Percentiles rank a stretch among this genome's conserved stretches.
phyloP scores from a whole-genome alignment of 2,797 vertebrate genomes.

The Sebastes minor region DNA sequence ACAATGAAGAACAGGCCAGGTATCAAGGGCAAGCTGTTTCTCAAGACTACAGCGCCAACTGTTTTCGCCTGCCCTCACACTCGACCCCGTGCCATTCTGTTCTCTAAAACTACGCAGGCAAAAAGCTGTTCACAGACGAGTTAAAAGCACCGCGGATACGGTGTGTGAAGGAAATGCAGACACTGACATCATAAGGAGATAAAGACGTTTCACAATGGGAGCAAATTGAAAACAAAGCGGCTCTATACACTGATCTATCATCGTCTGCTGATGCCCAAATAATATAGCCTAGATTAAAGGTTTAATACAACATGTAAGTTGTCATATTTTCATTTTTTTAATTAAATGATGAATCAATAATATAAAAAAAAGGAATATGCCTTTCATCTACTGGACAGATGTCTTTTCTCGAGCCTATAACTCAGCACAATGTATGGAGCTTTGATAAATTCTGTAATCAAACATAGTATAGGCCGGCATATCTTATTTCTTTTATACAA shows the following conservation, averaged over 20 bases:
- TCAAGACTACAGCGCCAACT: constrained; percentile 76
- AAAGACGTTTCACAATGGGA: background rate
- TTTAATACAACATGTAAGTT: background rate
- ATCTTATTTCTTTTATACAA: background rate
- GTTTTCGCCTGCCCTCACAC: constrained; percentile 78
- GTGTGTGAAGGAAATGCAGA: constrained; percentile 3
- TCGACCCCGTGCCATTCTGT: constrained; percentile 58
- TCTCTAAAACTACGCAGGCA: constrained; percentile 28
- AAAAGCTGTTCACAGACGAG: constrained; percentile 31
- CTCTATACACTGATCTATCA: background rate
- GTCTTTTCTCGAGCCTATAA: constrained; percentile 21
- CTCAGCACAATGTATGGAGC: background rate
- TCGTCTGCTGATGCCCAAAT: background rate
- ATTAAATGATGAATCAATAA: constrained; percentile 14
- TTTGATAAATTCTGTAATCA: constrained; percentile 49
- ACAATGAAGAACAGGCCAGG: constrained; percentile 77
- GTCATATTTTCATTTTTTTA: constrained; percentile 15
- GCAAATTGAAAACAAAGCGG: constrained; percentile 26
- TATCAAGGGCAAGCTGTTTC: constrained; percentile 79
- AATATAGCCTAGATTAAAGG: constrained; percentile 13
- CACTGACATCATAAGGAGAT: background rate
- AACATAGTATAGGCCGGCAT: constrained; percentile 5
- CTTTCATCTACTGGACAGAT: constrained; percentile 21
- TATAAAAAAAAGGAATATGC: background rate
- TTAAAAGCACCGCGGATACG: background rate